Base-by-base conservation (phyloP, 2,113 vertebrate species). In the rat (Rattus norvegicus) region DNA sequence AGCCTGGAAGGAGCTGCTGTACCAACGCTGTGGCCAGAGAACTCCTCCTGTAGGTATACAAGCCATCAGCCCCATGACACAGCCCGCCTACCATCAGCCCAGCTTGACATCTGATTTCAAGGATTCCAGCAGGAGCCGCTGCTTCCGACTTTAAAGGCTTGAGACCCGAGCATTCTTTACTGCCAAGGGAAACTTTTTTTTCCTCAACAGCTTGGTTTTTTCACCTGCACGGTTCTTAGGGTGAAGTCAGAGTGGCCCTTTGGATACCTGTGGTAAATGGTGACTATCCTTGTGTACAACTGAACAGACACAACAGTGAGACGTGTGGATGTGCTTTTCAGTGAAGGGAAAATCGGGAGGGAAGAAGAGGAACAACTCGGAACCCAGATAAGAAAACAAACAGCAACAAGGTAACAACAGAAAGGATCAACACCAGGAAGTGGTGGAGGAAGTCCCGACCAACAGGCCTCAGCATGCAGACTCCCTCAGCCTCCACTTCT, bases 21-120 rank as follows among this genome's bases (percentile, higher is more conserved):
- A 98, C 97, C 97, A 98, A 98, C 97, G 97, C 94, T 97, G 96
- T 98, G 97, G 97, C 98, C 97, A 98, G 97, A 98, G 97, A 98
- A 98, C 98, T 98, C 98, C 98, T 98, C 98, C 98, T 98, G 98
- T 98, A 98, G 98, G 98, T 98, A 98, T 98, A 98, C 98, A 98
- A 98, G 98, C 98, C 97, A 98, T 98, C 97, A 98, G 98, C 95
- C 98, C 98, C 98, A 97, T 98, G 98, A 98, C 97, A 98, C 96
- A 97, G 97, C 98, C 97, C 98, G 98, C 97, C 98, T 98, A 97
- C 98, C 98, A 98, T 97, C 97, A 98, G 96, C 97, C 97, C 96
- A 98, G 98, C 56, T 79, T 95, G 96, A 98, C 92, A 97, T 94
- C 90, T 97, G 95, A 90, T 95, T 98, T 76, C 97, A 97, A 98